Conservation (phyloP, 2,888 invertebrate species). For the Ditylenchus weischeri region DNA sequence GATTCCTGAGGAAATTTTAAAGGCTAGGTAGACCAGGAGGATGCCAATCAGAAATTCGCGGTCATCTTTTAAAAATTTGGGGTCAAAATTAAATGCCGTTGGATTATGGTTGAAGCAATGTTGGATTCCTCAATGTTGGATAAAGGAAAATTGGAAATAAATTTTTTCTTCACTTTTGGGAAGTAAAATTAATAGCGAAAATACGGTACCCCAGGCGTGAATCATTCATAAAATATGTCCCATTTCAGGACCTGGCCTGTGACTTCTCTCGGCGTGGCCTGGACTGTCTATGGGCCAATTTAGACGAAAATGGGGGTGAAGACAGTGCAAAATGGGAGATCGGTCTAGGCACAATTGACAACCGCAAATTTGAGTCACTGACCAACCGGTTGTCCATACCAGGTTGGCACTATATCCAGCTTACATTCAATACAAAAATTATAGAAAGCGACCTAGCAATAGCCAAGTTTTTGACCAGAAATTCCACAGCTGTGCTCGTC, state of each 20-base stretch:
- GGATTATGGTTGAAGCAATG: too few species aligned
- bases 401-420: conserved; percentile 23
- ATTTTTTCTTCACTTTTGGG: too few species aligned
- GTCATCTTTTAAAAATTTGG: too few species aligned
- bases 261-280: conserved; percentile 52
- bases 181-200: too few species aligned
- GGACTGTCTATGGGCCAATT: conserved; percentile 52
- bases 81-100: too few species aligned
- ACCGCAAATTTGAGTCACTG: conserved; percentile 49
- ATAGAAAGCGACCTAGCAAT: conserved; percentile 50
- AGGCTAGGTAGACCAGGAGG: too few species aligned
- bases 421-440: conserved; percentile 1
- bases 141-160: too few species aligned
- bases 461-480: conserved; percentile 35
- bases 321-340: conserved; percentile 42
- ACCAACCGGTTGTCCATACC: conserved; percentile 45
- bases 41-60: too few species aligned
- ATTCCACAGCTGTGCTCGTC: conserved; percentile 33
- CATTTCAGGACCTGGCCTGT: conserved; percentile 48
- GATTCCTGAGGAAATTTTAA: too few species aligned
- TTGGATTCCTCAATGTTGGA: too few species aligned
- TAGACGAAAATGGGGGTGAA: conserved; percentile 23
- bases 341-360: conserved; percentile 52
- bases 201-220: too few species aligned
- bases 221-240: background rate